A percentile compares a stretch with the other conserved stretches of the same genome.
These are phyloP conservation scores for Cephus pygmeus DNA, from an alignment of 2,888 invertebrate species.

Conservation along the genomic window DNA sequence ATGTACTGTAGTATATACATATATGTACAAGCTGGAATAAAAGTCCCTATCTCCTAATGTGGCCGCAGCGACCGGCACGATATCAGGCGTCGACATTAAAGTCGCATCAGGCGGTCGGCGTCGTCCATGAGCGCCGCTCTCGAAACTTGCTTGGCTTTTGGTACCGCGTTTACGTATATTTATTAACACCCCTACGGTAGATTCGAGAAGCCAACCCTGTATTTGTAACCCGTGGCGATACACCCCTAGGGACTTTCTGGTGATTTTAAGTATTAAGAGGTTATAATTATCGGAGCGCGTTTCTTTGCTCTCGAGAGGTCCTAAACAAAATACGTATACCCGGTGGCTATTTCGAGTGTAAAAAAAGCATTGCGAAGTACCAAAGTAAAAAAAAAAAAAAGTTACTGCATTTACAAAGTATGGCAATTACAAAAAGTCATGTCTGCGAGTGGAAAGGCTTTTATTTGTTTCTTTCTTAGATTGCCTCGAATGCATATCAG, in stretches of 20 bases:
- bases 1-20: background rate
- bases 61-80: background rate
- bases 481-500: background rate
- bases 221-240: background rate
- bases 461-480: background rate
- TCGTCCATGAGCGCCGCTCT: background rate
- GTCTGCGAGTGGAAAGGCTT: background rate
- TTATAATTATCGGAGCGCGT: background rate
- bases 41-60: slow-evolving; percentile 2
- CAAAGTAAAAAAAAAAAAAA: too few relatives aligned
- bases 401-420: background rate
- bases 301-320: background rate
- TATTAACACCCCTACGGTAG: background rate
- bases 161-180: background rate
- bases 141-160: background rate
- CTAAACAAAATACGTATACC: background rate
- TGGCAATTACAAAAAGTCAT: background rate
- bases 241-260: background rate
- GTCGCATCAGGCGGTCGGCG: slow-evolving; percentile 9
- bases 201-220: background rate
- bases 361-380: background rate
- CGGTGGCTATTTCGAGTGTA: background rate
- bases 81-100: slow-evolving; percentile 8
- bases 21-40: background rate
- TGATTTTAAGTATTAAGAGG: background rate